These are phyloP conservation scores for Phenacoccus solenopsis DNA, from an alignment of 1,140 invertebrate genomes.

Conservation along the genomic window DNA sequence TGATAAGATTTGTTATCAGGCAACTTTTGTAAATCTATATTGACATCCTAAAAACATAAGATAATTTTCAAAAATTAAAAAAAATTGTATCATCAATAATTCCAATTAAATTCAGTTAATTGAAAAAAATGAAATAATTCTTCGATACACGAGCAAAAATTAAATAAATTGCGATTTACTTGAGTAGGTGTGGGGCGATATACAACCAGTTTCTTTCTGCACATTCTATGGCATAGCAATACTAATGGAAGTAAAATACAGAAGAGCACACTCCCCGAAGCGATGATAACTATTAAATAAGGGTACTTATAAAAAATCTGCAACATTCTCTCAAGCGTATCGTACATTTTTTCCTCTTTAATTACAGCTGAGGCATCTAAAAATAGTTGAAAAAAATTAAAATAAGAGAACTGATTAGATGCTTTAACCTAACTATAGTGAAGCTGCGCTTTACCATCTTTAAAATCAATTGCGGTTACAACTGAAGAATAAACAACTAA, in stretches of 20 bases:
- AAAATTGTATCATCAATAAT: neutral
- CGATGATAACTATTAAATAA: neutral
- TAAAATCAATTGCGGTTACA: no score
- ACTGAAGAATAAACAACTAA: no score
- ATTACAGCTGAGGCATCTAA: neutral
- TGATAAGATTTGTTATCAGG: slow-evolving; percentile 80
- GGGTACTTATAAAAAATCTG: neutral
- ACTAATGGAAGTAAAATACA: neutral
- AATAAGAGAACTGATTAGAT: no score
- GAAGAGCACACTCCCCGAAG: neutral
- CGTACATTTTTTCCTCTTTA: neutral
- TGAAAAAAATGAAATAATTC: neutral
- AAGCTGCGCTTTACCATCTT: no score
- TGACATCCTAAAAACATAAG: slow-evolving; percentile 40
- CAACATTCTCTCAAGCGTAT: neutral
- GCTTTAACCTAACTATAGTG: no score
- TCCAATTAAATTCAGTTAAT: neutral
- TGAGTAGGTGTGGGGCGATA: slow-evolving; percentile 7
- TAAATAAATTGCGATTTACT: neutral
- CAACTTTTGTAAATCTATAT: slow-evolving; percentile 79
- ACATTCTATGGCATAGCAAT: neutral
- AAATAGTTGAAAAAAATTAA: neutral
- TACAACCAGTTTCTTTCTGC: neutral
- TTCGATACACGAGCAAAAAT: neutral
- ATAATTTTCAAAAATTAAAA: neutral